Base-by-base conservation (phyloP, 2,113 vertebrate genomes). In the Ardeotis arabs region DNA sequence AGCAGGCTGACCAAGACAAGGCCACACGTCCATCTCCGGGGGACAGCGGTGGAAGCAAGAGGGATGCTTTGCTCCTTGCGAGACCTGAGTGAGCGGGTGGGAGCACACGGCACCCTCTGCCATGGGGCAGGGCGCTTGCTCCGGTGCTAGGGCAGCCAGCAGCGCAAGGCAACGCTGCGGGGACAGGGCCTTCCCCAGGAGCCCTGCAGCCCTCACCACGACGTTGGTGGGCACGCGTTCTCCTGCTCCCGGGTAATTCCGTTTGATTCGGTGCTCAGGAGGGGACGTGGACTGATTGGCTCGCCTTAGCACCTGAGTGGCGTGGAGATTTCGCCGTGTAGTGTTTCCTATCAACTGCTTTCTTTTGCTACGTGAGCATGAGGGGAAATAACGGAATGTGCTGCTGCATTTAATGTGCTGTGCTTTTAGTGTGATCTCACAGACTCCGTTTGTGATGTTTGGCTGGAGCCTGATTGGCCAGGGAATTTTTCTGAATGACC, bases 81-180 rank as follows among this genome's bases (percentile, higher is more conserved):
- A 18, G 64, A 18, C 37, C 37, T 4, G 10, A 4, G 44, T 16
- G 44, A 11, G 21, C 1, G 3, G 31, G 13, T 10, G 14, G 12
- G 66, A 4, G 12, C 28, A 9, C 25, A n/a, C 24, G 4, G n/a
- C 52, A 9, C 6, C 28, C 14, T 31, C 59, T 22, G 39, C 33
- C 1, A 1, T 14, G 37, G 31, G 5, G 0, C 5, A 1, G 13
- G 33, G 11, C 6, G 2, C 2, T 3, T 14, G 50, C 2, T 1
- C 9, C 24, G 4, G 21, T 21, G 17, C 7, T 14, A 4, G 27
- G 41, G 39, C 50, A 29, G 16, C 49, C 4, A 0, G 37, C 47
- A 8, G 58, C 5, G 2, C 39, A 19, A 15, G n/a, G 49, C 28
- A 17, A 7, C 11, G 35, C 44, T 8, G 3, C 13, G 2, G 33